These are phyloP conservation scores for Meteorus cinctellus DNA, from an alignment of 2,888 invertebrate species.

Conservation along the genomic window DNA sequence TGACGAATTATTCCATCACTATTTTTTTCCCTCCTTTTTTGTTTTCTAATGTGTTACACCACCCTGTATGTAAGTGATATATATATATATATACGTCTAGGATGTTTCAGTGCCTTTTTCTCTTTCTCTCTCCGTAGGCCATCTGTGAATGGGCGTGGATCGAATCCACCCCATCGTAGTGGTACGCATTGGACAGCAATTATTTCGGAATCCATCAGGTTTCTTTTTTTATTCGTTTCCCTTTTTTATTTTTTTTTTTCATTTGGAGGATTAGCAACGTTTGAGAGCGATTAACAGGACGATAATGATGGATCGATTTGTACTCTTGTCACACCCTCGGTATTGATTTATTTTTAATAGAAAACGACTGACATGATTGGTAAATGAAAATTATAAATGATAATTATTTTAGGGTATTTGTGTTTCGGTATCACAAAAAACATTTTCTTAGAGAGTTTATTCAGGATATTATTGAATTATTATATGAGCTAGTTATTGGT, in stretches of 20 bases:
- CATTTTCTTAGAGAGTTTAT: too few relatives aligned
- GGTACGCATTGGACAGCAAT: constrained; percentile 61
- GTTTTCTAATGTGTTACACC: constrained; percentile 45
- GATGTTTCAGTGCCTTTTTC: constrained; percentile 40
- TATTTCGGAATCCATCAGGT: constrained; percentile 70
- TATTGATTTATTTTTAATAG: too few relatives aligned
- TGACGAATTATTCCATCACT: constrained; percentile 45
- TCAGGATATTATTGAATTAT: too few relatives aligned
- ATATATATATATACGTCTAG: constrained; percentile 21
- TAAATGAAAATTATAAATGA: too few relatives aligned
- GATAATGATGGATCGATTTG: constrained; percentile 61
- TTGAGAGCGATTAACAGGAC: constrained; percentile 59
- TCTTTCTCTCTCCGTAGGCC: constrained; percentile 24
- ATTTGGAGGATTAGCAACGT: constrained; percentile 58
- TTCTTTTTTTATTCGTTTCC: constrained; percentile 16
- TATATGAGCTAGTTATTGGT: too few relatives aligned
- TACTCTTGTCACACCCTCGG: not conserved
- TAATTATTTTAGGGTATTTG: too few relatives aligned
- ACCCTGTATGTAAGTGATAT: not conserved
- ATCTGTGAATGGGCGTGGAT: constrained; percentile 56
- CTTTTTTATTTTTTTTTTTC: not conserved
- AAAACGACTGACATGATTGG: too few relatives aligned
- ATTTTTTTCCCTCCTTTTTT: constrained; percentile 43
- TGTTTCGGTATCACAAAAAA: too few relatives aligned
- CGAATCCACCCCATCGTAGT: constrained; percentile 42